phyloP scores from a whole-genome alignment of 2,888 invertebrate genomes.

The Pediacus dermestoides region DNA sequence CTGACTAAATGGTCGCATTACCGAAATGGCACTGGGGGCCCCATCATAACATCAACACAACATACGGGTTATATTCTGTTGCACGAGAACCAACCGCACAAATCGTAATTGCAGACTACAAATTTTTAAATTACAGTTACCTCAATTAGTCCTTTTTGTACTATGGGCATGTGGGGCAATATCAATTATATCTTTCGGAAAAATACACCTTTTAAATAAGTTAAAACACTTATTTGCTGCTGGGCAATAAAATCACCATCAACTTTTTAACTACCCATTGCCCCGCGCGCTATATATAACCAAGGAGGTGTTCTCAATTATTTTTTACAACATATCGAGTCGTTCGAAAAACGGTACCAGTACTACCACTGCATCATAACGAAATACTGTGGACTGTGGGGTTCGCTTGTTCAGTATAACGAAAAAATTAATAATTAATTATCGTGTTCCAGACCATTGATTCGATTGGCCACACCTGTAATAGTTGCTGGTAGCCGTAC shows the following conservation, averaged over 20 bases:
- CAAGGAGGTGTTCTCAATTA: too few species aligned
- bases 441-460: conserved; percentile 1
- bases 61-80: background rate
- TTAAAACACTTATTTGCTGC: too few species aligned
- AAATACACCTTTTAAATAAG: too few species aligned
- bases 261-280: too few species aligned
- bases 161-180: conserved; percentile 1
- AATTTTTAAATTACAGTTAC: background rate
- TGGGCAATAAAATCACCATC: too few species aligned
- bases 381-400: too few species aligned
- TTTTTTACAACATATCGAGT: too few species aligned
- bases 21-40: background rate
- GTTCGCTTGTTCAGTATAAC: too few species aligned
- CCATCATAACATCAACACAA: background rate
- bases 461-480: conserved; percentile 4
- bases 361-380: too few species aligned
- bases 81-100: background rate
- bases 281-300: too few species aligned
- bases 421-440: conserved; percentile 4
- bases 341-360: too few species aligned
- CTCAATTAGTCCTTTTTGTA: background rate
- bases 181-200: conserved; percentile 2
- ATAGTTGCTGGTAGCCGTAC: too few species aligned
- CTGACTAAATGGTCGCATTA: background rate
- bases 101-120: conserved; percentile 1